phyloP scores from a whole-genome alignment of 2,888 invertebrate genomes.

The Chrysodeixis includens region DNA sequence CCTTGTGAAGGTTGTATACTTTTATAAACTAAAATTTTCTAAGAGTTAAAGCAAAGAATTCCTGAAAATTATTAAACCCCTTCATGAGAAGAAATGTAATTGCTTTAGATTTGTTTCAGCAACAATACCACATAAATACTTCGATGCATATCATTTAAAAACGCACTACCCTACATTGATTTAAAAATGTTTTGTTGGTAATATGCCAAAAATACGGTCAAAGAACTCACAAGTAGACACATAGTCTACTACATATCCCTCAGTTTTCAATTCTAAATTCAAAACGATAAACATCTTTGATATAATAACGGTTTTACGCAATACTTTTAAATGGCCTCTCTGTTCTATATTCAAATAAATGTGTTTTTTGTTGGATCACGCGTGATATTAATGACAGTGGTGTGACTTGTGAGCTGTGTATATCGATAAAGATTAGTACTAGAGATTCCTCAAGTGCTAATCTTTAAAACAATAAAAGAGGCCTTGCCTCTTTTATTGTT shows the following conservation, averaged over 20 bases:
- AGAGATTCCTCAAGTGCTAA: no score
- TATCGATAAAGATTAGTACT: neutral
- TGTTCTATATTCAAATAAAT: neutral
- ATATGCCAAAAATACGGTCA: conserved; percentile 65
- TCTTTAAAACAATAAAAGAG: no score
- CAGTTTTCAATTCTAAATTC: conserved; percentile 34
- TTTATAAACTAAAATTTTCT: no score
- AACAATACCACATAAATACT: neutral
- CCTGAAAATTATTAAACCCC: no score
- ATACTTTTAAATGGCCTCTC: conserved; percentile 10
- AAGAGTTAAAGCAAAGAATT: no score
- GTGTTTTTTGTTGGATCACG: conserved; percentile 1
- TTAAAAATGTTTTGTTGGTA: conserved; percentile 57
- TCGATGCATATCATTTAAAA: conserved; percentile 16
- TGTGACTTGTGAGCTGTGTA: neutral
- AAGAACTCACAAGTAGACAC: conserved; percentile 61
- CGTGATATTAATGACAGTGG: neutral
- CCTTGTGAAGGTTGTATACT: no score
- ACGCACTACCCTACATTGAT: conserved; percentile 39
- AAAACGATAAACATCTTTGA: conserved; percentile 36
- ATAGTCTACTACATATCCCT: conserved; percentile 51
- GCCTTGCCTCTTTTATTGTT: no score
- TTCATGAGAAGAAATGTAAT: conserved; percentile 5
- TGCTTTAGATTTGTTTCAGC: conserved; percentile 5
- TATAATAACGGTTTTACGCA: conserved; percentile 37